Evolutionary conservation across 1,140 invertebrate species (phyloP).

Genomic region (Calliphora vicina): DNA sequence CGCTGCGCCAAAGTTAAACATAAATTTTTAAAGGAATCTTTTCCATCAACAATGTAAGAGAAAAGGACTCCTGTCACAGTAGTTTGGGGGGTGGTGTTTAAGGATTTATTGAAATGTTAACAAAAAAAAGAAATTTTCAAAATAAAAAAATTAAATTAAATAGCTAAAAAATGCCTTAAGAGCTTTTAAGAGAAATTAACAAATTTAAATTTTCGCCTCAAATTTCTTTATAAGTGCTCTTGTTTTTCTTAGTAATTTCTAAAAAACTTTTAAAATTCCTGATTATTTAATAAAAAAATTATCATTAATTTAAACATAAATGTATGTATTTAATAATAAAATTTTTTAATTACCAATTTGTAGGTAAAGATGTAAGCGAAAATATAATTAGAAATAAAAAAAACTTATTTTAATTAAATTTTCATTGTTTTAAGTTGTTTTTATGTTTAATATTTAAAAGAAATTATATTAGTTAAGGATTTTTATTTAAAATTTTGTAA

Average conservation of each 20-base stretch:
- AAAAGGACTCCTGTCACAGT: constrained; percentile 28
- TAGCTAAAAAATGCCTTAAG: too few species aligned
- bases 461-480: constrained; percentile 27
- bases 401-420: neutral
- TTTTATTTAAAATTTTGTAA: constrained; percentile 8
- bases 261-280: neutral
- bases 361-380: constrained; percentile 20
- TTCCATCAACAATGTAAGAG: neutral
- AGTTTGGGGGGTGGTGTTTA: neutral
- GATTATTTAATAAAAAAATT: too few species aligned
- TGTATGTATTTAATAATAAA: too few species aligned
- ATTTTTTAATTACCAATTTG: constrained; percentile 22
- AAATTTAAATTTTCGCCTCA: too few species aligned
- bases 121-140: neutral
- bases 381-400: constrained; percentile 4
- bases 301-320: too few species aligned
- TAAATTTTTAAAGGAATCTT: constrained; percentile 3
- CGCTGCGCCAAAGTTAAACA: constrained; percentile 3
- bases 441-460: neutral
- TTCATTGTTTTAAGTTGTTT: neutral
- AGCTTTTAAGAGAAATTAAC: too few species aligned
- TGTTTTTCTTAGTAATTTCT: neutral
- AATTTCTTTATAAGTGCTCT: too few species aligned
- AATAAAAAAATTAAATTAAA: neutral
- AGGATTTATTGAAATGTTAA: neutral